Evolutionary conservation across 2,888 invertebrate species (phyloP), one percentile per base, ranked within the genome.

Genomic region (Eupeodes latifasciatus): DNA sequence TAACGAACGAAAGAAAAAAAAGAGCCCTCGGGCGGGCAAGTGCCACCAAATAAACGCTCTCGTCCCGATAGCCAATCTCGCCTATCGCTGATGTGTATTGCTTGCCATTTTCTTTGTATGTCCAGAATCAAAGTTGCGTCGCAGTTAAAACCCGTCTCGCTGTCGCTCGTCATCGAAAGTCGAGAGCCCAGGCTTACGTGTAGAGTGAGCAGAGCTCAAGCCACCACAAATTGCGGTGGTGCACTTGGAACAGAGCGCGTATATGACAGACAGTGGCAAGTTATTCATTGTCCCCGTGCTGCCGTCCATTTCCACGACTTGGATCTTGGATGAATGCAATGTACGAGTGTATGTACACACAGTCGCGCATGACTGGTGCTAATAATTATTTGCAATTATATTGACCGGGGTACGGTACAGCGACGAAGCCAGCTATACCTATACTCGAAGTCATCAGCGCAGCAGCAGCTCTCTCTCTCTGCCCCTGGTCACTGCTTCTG

Each of bases 341-440:
- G 2, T 27, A 27, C 27, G 27, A 27, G 27, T 27, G 27, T 27
- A 81, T 88, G 85, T 78, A 88, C 79, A 88, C 80, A 84, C 88
- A 78, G 88, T 88, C 81, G 84, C 88, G 85, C 88, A 84, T 85
- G 88, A 88, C 80, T 85, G 88, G 88, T 88, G 88, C 85, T 85
- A 88, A 88, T 88, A 88, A 88, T 88, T 88, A 88, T 85, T 88
- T 78, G 81, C 88, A 88, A 88, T 88, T 72, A 72, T 88, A 88
- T 84, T 81, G 84, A 77, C 80, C 76, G 44, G 62, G 79, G 75
- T 51, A 75, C 19, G 79, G 75, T 51, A 75, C 19, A 61, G 62
- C 27, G 57, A 67, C 40, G 16, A 47, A 34, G 49, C 44, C 9
- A 34, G 19, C 14, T 2, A 67, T 11, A n/a, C 49, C 57, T 14